Evolutionary conservation across 2,888 invertebrate genomes (phyloP).

Genomic region (Pachliopta kotzebuea): DNA sequence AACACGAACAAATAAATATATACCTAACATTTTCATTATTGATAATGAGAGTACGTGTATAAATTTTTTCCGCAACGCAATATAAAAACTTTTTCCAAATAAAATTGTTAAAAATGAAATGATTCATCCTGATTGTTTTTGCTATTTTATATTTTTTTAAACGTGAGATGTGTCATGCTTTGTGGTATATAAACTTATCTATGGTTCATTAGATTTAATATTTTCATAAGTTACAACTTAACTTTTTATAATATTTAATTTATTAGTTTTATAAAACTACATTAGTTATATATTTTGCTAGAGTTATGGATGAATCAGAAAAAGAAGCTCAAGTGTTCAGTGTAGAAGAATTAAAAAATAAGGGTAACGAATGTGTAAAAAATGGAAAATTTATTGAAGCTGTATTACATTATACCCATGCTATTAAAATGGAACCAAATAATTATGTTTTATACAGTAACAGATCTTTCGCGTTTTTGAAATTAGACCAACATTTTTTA

Average conservation of each 20-base stretch:
- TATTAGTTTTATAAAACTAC: neutral
- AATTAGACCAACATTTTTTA: conserved; percentile 87
- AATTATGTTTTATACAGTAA: conserved; percentile 89
- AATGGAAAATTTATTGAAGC: conserved; percentile 87
- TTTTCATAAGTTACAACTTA: neutral
- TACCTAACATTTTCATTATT: neutral
- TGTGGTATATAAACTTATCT: neutral
- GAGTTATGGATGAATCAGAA: conserved; percentile 59
- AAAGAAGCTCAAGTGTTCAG: conserved; percentile 47
- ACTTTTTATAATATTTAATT: neutral
- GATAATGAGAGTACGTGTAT: neutral
- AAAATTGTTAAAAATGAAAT: too few species aligned
- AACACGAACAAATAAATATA: too few species aligned
- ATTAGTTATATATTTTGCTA: neutral
- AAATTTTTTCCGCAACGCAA: too few species aligned
- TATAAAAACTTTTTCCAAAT: too few species aligned
- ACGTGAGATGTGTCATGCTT: neutral
- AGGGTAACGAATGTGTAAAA: conserved; percentile 88
- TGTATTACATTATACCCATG: conserved; percentile 88
- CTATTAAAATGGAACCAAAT: conserved; percentile 85
- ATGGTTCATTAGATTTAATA: neutral
- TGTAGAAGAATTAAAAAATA: conserved; percentile 83
- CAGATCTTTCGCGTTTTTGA: conserved; percentile 89
- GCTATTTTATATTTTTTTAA: too few species aligned
- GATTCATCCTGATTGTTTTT: too few species aligned